Evolutionary conservation across 2,888 invertebrate species (phyloP), one percentile per base, ranked within the genome.

Genomic region (Coenonympha arcania): DNA sequence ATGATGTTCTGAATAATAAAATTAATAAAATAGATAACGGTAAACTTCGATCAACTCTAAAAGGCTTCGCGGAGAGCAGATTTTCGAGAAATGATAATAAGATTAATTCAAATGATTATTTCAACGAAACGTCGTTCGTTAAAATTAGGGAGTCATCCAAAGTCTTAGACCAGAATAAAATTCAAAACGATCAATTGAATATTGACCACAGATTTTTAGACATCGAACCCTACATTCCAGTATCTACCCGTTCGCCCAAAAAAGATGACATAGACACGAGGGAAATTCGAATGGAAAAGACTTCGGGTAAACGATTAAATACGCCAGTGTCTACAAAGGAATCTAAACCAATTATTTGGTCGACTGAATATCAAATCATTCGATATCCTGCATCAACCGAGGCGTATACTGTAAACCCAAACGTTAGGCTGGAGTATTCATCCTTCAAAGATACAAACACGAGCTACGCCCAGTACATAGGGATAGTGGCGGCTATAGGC

Each of bases 401-500:
- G 55, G 65, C 55, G 39, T 65, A 65, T 45, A 68, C 69, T 47
- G 63, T 61, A 46, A 69, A 72, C 65, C 61, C 74, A 28, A 80
- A 76, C 60, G 75, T 77, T 18, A 81, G 71, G 65, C 70, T 72
- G 22, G 77, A 81, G 62, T 81, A 73, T 60, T 81, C 82, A 16
- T 76, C 78, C 41, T 84, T 77, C 57, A 75, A 76, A 57, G 73
- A 79, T 11, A 60, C 72, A 42, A 68, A 74, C 53, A 73, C 66
- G 33, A 73, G 63, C 57, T 81, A 76, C 55, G 78, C 73, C 18
- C 77, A 73, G 61, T 88, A 82, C 62, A 87, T 88, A 70, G 90
- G 86, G 47, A 89, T 80, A 6, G 87, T 88, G 66, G 78, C 90
- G 50, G 88, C 91, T 30, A 76, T 88, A 44, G 79, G 83, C 22